Percentiles rank a stretch among this genome's conserved stretches.
Evolutionary conservation across 2,888 invertebrate genomes (phyloP).

Genomic region (Mantis religiosa): DNA sequence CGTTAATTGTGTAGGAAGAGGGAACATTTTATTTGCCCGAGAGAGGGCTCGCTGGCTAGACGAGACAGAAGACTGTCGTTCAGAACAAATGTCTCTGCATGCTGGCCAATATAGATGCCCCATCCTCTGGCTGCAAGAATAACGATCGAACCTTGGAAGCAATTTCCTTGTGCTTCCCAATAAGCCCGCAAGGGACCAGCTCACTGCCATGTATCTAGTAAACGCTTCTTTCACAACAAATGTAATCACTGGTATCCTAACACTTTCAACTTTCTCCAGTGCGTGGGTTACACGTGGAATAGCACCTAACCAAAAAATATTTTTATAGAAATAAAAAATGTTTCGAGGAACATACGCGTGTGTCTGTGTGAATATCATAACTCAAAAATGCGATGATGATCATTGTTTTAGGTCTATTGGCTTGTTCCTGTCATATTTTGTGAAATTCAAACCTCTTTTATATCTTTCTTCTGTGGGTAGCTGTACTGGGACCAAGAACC

Average conservation of each 20-base stretch:
- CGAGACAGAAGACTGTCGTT: not conserved
- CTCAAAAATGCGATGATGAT: too few species aligned
- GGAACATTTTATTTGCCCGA: not conserved
- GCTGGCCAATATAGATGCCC: not conserved
- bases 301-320: too few species aligned
- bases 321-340: too few species aligned
- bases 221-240: not conserved
- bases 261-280: too few species aligned
- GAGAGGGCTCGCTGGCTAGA: not conserved
- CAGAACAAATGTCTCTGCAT: not conserved
- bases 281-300: too few species aligned
- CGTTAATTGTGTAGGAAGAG: not conserved
- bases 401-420: too few species aligned
- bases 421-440: too few species aligned
- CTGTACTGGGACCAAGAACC: too few species aligned
- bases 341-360: too few species aligned
- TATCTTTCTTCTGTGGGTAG: too few species aligned
- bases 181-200: not conserved
- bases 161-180: not conserved
- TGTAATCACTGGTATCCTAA: not conserved
- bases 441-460: too few species aligned
- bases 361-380: too few species aligned
- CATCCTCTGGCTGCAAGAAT: not conserved
- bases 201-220: not conserved
- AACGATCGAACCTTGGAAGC: not conserved